Percentiles rank a stretch among this genome's conserved stretches.
Evolutionary conservation across 2,888 invertebrate species (phyloP).

Genomic region (Caenorhabditis afra): DNA sequence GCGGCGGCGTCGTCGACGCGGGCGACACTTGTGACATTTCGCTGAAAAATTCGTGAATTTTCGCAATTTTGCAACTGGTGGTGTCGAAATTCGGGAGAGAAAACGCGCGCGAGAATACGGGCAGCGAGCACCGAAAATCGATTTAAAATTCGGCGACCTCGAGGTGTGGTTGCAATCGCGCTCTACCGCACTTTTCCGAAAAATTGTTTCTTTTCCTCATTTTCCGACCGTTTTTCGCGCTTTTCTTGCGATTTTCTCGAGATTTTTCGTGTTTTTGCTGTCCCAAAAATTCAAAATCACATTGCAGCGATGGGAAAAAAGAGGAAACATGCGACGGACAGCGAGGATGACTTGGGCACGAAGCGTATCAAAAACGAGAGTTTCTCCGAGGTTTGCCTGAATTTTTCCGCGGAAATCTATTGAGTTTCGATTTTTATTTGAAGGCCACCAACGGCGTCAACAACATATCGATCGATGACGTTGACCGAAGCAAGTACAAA

Average conservation of each 20-base stretch:
- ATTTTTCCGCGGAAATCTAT: too few relatives aligned
- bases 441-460: slow-evolving; percentile 17
- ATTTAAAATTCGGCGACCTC: slow-evolving; percentile 4
- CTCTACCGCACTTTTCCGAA: slow-evolving; percentile 27
- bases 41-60: slow-evolving; percentile 1
- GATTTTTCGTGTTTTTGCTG: slow-evolving; percentile 4
- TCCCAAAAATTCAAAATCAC: slow-evolving; percentile 9
- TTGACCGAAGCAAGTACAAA: background rate
- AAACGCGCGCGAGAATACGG: background rate
- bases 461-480: slow-evolving; percentile 13
- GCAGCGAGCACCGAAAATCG: slow-evolving; percentile 36
- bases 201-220: slow-evolving; percentile 13
- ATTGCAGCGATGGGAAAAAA: slow-evolving; percentile 48
- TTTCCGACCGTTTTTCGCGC: too few relatives aligned
- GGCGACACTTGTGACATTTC: slow-evolving; percentile 49
- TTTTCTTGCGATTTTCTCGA: background rate
- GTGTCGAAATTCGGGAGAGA: background rate
- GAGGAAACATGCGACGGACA: slow-evolving; percentile 32
- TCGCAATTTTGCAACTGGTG: background rate
- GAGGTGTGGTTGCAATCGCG: slow-evolving; percentile 35
- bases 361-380: slow-evolving; percentile 24
- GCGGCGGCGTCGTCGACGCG: slow-evolving; percentile 5
- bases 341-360: slow-evolving; percentile 4
- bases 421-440: too few relatives aligned
- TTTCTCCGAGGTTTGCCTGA: background rate